Percentiles rank a stretch among this genome's conserved stretches.
Evolutionary conservation across 2,113 vertebrate species (phyloP).

Genomic region (Rhynchopsitta pachyrhyncha): DNA sequence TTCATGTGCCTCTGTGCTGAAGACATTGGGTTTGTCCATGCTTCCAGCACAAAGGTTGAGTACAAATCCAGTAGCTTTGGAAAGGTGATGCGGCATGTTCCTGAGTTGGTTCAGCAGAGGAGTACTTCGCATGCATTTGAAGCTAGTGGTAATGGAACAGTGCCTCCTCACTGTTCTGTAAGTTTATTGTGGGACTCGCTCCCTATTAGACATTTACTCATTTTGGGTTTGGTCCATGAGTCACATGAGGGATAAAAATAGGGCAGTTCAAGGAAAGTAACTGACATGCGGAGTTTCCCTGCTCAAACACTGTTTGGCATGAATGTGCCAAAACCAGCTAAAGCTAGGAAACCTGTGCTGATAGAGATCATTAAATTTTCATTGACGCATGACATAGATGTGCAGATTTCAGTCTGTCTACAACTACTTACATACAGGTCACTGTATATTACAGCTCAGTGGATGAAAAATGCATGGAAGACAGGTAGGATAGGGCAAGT

Average conservation of each 20-base stretch:
- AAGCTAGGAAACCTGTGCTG: background rate
- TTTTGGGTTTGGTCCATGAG: background rate
- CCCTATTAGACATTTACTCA: background rate
- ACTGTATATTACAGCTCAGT: background rate
- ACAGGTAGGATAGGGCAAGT: background rate
- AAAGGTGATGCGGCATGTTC: fast-evolving
- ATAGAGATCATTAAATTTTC: background rate
- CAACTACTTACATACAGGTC: background rate
- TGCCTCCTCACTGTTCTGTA: background rate
- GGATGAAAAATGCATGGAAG: background rate
- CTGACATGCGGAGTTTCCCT: background rate
- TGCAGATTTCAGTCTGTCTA: background rate
- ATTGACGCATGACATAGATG: background rate
- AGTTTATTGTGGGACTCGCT: background rate
- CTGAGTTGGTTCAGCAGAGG: background rate
- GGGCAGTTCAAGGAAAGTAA: background rate
- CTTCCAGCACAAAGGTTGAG: fast-evolving
- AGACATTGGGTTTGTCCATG: background rate
- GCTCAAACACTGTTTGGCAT: background rate
- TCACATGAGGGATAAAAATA: background rate
- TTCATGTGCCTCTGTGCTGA: background rate
- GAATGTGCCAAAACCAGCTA: background rate
- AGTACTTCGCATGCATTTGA: background rate
- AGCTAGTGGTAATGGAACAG: background rate
- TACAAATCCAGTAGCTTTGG: background rate